Evolutionary conservation across 2,888 invertebrate species (phyloP).

Genomic region (Dolichomitus sp.): DNA sequence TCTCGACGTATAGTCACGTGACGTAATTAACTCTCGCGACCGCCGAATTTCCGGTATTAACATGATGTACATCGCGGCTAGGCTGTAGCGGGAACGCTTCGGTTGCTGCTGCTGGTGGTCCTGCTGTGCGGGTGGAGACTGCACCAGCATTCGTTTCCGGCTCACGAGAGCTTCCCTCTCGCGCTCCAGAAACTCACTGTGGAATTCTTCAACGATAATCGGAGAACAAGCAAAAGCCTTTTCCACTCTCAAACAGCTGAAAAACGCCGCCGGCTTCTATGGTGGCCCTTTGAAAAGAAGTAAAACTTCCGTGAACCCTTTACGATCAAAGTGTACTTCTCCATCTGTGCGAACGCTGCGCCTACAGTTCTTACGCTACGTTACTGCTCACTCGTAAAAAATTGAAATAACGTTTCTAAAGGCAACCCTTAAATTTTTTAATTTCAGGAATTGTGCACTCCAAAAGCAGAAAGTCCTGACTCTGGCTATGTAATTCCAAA

Average conservation of each 20-base stretch:
- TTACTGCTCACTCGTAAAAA: slow-evolving; percentile 58
- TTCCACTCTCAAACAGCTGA: slow-evolving; percentile 23
- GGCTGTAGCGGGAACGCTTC: not conserved
- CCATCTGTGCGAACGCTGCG: not conserved
- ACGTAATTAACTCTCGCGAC: slow-evolving; percentile 81
- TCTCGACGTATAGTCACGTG: slow-evolving; percentile 71
- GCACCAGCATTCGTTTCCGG: slow-evolving; percentile 30
- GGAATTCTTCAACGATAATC: slow-evolving; percentile 56
- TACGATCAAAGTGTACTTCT: slow-evolving; percentile 62
- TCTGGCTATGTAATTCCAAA: slow-evolving; percentile 93
- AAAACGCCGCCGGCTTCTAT: not conserved
- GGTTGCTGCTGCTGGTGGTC: not conserved
- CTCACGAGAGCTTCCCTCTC: slow-evolving; percentile 21
- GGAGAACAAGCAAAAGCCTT: slow-evolving; percentile 52
- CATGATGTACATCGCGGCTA: slow-evolving; percentile 61
- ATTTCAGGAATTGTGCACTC: slow-evolving; percentile 91
- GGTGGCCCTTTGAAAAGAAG: slow-evolving; percentile 37
- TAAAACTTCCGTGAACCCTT: slow-evolving; percentile 60
- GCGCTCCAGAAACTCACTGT: slow-evolving; percentile 39
- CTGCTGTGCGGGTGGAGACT: not conserved
- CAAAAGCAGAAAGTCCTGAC: slow-evolving; percentile 91
- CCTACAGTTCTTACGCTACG: slow-evolving; percentile 2
- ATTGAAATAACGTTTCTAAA: slow-evolving; percentile 50
- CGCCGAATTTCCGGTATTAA: slow-evolving; percentile 78
- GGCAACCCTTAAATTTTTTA: slow-evolving; percentile 22